Percentiles rank a stretch among this genome's conserved stretches.
Evolutionary conservation across 2,113 vertebrate genomes (phyloP).

Genomic region (Pluvianellus socialis): DNA sequence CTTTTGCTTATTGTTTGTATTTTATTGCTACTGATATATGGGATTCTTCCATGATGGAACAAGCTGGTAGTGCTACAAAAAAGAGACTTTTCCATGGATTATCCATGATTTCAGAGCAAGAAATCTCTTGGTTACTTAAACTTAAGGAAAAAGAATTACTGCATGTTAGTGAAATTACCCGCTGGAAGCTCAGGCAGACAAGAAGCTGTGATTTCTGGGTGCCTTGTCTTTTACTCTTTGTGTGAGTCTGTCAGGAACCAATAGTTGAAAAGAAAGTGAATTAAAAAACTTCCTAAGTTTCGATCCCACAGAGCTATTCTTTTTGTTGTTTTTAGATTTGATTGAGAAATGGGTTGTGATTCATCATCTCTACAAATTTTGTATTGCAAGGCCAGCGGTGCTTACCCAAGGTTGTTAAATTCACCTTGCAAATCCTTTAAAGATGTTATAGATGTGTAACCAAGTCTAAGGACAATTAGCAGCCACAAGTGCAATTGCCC

Average conservation of each 20-base stretch:
- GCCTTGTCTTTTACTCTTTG: not conserved
- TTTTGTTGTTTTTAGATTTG: not conserved
- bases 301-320: not conserved
- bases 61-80: not conserved
- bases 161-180: not conserved
- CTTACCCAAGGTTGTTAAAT: not conserved
- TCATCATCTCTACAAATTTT: not conserved
- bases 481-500: slow-evolving; percentile 6
- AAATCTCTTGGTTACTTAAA: not conserved
- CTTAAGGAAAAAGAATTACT: not conserved
- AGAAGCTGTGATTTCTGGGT: not conserved
- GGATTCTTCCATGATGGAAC: not conserved
- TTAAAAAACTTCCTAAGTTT: not conserved
- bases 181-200: not conserved
- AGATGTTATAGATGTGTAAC: not conserved
- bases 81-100: not conserved
- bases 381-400: not conserved
- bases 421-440: slow-evolving; percentile 16
- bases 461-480: slow-evolving; percentile 3
- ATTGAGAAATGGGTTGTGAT: not conserved
- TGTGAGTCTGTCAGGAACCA: not conserved
- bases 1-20: not conserved
- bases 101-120: not conserved
- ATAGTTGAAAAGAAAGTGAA: not conserved
- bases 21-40: not conserved